Evolutionary conservation across 1,140 invertebrate genomes (phyloP), one percentile per base, ranked within the genome.

Genomic region (Ceratosolen fusciceps): DNA sequence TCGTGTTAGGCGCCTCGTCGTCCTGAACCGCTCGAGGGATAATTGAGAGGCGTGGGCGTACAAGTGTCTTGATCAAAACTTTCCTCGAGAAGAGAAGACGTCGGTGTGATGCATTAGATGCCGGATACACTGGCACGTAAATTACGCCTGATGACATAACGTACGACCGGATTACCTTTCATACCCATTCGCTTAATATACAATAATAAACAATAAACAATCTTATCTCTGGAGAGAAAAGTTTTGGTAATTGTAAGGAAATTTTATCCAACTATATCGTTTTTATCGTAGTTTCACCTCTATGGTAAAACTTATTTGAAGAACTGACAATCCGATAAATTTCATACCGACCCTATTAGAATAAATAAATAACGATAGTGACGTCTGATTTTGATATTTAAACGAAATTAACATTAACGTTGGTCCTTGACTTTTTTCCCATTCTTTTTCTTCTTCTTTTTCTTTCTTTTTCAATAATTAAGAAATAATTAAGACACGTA

Each of bases 81-180:
- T 78, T 29, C 39, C 62, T 39, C 1, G 26, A 10, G n/a, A n/a
- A n/a, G n/a, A n/a, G n/a, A 47, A 68, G 58, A 80, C 58, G 65
- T 74, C 39, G 62, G 3, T 3, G 72, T 80, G 78, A 80, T 80
- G 78, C 74, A 80, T 80, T 80, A 80, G 72, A 74, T 67, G 78
- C 65, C 72, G 78, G 78, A 80, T 75, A 58, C 78, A 80, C 60
- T 70, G 49, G 78, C 31, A 74, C 72, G 78, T 80, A 80, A 80
- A 80, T 80, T 80, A 58, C 37, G 26, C 14, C 34, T 31, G 52
- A 58, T 68, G 77, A 74, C 77, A 67, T 58, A 74, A 73, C 47
- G 56, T 12, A 47, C 16, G 78, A 34, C 67, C 52, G 62, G 65
- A 52, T 72, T 26, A 76, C 60, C 60, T 58, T 65, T 52, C 62